Evolutionary conservation across 2,888 invertebrate species (phyloP).

Genomic region (Podabrus alpinus): DNA sequence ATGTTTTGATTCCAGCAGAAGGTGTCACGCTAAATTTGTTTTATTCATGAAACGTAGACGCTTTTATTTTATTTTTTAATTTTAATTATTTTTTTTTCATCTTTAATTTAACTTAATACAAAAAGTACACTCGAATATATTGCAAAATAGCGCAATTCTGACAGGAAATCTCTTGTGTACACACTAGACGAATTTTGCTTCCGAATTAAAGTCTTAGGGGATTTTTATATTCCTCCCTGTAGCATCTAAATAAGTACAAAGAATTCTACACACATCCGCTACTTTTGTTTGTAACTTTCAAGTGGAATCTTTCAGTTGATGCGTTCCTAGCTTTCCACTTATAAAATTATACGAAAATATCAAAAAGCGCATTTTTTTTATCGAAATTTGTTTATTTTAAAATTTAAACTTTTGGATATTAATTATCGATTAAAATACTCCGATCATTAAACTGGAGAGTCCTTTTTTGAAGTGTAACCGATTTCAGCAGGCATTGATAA

Average conservation of each 20-base stretch:
- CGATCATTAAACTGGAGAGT: background rate
- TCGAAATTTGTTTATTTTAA: too few species aligned
- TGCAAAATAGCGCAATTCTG: constrained; percentile 12
- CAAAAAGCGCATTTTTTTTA: background rate
- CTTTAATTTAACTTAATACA: background rate
- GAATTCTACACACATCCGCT: constrained; percentile 15
- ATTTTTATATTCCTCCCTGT: constrained; percentile 12
- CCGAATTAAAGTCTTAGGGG: constrained; percentile 17
- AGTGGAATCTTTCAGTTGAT: background rate
- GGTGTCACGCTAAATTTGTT: background rate
- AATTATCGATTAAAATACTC: background rate
- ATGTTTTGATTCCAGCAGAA: background rate
- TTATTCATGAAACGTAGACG: background rate
- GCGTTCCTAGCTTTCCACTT: background rate
- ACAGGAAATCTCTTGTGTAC: constrained; percentile 15
- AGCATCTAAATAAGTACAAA: constrained; percentile 21
- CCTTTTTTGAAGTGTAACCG: background rate
- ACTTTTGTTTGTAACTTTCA: constrained; percentile 1
- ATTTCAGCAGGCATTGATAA: constrained; percentile 2
- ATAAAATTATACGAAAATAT: background rate
- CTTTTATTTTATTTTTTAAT: background rate
- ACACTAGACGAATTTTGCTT: constrained; percentile 15
- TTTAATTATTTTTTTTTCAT: background rate
- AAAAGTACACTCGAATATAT: background rate
- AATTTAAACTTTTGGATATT: background rate